Evolutionary conservation across 2,797 vertebrate species (phyloP), one percentile per base, ranked within the genome.

Genomic region (Pyrocephalus nanus): DNA sequence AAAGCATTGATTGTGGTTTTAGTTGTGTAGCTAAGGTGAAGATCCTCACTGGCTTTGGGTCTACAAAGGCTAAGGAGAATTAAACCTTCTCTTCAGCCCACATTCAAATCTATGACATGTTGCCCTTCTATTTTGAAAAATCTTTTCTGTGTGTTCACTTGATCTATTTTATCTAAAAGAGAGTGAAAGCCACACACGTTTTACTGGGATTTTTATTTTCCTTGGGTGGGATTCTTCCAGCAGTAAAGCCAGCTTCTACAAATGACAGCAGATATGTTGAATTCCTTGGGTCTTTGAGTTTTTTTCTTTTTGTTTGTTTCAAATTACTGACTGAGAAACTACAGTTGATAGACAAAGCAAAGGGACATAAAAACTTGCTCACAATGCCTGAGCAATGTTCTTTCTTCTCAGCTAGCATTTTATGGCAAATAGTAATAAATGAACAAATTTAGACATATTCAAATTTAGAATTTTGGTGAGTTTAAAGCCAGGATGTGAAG

Each of bases 101-200:
- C 26, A 20, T 36, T 93, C 11, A 72, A 15, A 77, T 38, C 7
- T 42, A 38, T 3, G 3, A 11, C 3, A 0, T 22, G 11, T 64
- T 84, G 48, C 21, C 29, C 50, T 92, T 78, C 70, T 65, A 4
- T 50, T 95, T 84, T 57, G 55, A 42, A 84, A 66, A 86, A 38
- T 11, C 34, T 23, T 27, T 45, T 73, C 60, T 72, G 9, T 25
- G 2, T 40, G 22, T 64, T 85, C 38, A n/a, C 42, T 87, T 85
- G 34, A 48, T 94, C 77, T 84, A 4, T 86, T 93, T 90, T 70
- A 79, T 27, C 1, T 14, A 57, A 67, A 69, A 54, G 45, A 26
- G 42, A 73, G 50, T 26, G 40, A 61, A 91, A 81, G 64, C 1
- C 54, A 60, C 8, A 17, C 9, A 12, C 6, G 11, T 26, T 29